Base-by-base conservation (phyloP, 2,113 vertebrate species). In the Phodopus roborovskii region DNA sequence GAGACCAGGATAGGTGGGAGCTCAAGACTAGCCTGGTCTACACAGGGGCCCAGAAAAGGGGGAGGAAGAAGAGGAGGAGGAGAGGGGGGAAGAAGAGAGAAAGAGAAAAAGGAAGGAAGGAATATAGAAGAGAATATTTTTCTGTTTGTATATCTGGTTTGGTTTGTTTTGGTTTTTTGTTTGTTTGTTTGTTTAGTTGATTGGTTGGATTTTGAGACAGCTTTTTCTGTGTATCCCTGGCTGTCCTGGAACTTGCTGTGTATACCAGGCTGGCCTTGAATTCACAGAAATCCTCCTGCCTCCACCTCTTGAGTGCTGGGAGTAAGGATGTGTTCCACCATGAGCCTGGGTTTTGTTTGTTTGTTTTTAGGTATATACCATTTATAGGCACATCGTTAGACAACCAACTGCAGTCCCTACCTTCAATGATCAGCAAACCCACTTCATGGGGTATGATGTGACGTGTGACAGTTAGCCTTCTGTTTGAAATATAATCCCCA, bases 401-500 rank as follows among this genome's bases (percentile, higher is more conserved):
- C 7, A 26, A 58, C 83, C 60, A 83, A 91, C 85, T 78, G 77
- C 22, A 93, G 45, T 20, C 66, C 33, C 12, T 62, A 3, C 22
- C 42, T 26, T 90, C 85, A 42, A 91, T 58, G 82, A 64, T 4
- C 50, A 58, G 2, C 85, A 92, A 64, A 10, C 53, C 86, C 58
- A 60, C n/a, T 17, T 81, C 58, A 45, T 74, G 66, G 53, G 60
- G 10, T 71, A 9, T 81, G 45, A 73, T 68, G 78, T 94, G 42
- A 83, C 48, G 66, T 28, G 11, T 53, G 73, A 62, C 36, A 71
- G 22, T 70, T 7, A 79, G 20, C 82, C 68, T 91, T 96, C 42
- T 91, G 36, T 19, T 92, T 71, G 33, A 92, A 95, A 50, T 60
- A 17, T 45, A 93, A 90, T 79, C 60, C 60, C 58, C 77, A 12